Evolutionary conservation across 2,113 vertebrate species (phyloP).

Genomic region (Ictalurus punctatus): DNA sequence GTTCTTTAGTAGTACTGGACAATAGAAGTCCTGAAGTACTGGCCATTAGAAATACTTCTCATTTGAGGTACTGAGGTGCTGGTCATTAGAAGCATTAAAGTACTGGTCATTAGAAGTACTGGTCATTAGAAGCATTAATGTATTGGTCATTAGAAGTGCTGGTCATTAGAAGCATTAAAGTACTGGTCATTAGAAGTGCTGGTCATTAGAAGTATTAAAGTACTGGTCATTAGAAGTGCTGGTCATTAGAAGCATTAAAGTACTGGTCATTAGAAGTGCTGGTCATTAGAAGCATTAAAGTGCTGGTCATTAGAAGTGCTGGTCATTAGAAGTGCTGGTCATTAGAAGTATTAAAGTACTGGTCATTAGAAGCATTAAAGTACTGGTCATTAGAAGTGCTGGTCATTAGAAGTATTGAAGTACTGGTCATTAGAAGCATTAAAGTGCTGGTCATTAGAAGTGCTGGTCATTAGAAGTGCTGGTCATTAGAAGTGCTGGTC

Average conservation of each 20-base stretch:
- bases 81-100: too few relatives aligned
- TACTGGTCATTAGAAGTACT: not conserved
- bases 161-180: not conserved
- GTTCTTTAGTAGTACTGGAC: not conserved
- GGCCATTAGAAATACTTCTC: not conserved
- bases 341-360: not conserved
- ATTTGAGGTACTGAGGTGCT: not conserved
- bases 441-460: too few relatives aligned
- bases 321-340: not conserved
- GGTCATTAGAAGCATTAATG: not conserved
- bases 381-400: too few relatives aligned
- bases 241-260: not conserved
- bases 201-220: not conserved
- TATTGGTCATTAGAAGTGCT: not conserved
- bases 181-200: not conserved
- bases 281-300: not conserved
- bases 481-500: not conserved
- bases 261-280: not conserved
- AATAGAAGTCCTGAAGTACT: not conserved
- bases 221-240: not conserved
- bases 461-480: too few relatives aligned
- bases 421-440: too few relatives aligned
- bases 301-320: not conserved
- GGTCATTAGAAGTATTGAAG: too few relatives aligned
- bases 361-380: too few relatives aligned